These are phyloP conservation scores for Nomada ferruginata DNA, from an alignment of 2,888 invertebrate species.

Conservation along the genomic window DNA sequence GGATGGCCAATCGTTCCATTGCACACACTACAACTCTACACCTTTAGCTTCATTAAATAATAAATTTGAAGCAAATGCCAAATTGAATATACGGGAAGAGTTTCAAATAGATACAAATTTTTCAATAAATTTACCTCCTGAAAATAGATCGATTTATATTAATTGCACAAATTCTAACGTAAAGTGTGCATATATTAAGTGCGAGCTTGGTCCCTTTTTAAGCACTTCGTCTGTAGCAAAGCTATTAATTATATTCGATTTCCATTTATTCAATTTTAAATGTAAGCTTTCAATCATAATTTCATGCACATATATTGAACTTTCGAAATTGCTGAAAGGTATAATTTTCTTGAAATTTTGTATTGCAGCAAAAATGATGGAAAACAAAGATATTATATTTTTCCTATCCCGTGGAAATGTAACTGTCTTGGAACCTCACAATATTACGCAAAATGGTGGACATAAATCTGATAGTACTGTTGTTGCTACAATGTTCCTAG, in stretches of 20 bases:
- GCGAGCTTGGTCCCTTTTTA: slow-evolving; percentile 80
- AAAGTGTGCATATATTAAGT: slow-evolving; percentile 79
- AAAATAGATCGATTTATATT: slow-evolving; percentile 71
- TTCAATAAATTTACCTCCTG: slow-evolving; percentile 57
- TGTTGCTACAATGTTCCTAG: slow-evolving; percentile 82
- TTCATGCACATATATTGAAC: not conserved
- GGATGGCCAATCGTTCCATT: slow-evolving; percentile 67
- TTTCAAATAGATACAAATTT: slow-evolving; percentile 51
- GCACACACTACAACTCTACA: slow-evolving; percentile 35
- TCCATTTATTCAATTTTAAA: slow-evolving; percentile 77
- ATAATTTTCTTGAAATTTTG: slow-evolving; percentile 4
- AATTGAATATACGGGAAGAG: slow-evolving; percentile 32
- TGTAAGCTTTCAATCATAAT: slow-evolving; percentile 71
- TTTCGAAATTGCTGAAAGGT: not conserved
- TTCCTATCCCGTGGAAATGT: slow-evolving; percentile 80
- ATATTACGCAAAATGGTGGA: slow-evolving; percentile 72
- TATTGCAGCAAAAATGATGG: slow-evolving; percentile 59
- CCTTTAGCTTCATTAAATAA: not conserved
- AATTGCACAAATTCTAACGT: slow-evolving; percentile 80
- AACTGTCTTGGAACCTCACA: slow-evolving; percentile 69
- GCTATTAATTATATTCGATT: slow-evolving; percentile 79
- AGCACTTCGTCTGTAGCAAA: slow-evolving; percentile 77
- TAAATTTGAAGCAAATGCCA: not conserved
- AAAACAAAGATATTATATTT: slow-evolving; percentile 80
- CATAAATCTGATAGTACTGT: slow-evolving; percentile 73